phyloP scores from a whole-genome alignment of 1,140 invertebrate species.

The Contarinia nasturtii region DNA sequence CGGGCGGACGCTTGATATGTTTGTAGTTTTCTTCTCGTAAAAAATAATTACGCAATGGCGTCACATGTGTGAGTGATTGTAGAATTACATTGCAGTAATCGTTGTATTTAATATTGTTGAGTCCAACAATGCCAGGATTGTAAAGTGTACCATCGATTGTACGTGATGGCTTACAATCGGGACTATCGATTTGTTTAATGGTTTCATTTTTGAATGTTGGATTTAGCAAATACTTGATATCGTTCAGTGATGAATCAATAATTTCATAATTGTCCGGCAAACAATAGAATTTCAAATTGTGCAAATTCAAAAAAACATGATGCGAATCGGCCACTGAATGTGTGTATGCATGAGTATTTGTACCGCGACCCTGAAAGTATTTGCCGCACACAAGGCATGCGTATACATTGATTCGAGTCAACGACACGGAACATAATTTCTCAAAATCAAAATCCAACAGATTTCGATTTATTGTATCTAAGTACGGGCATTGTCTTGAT shows the following conservation, averaged over 20 bases:
- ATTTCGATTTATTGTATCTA: conserved; percentile 93
- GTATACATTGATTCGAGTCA: conserved; percentile 98
- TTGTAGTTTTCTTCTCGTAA: conserved; percentile 84
- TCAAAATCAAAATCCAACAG: conserved; percentile 99
- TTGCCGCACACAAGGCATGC: conserved; percentile 99
- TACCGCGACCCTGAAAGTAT: conserved; percentile 96
- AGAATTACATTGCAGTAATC: conserved; percentile 99
- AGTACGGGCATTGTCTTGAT: conserved; percentile 59
- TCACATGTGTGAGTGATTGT: conserved; percentile 88
- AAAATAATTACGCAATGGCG: conserved; percentile 87
- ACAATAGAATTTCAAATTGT: conserved; percentile 96
- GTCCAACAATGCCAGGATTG: conserved; percentile 85
- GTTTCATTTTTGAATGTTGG: conserved; percentile 72
- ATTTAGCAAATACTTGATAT: conserved; percentile 98
- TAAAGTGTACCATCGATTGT: conserved; percentile 96
- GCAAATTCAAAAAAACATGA: conserved; percentile 95
- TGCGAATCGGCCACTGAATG: conserved; percentile 95
- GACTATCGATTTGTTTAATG: conserved; percentile 61
- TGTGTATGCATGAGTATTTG: conserved; percentile 96
- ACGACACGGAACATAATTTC: conserved; percentile 93
- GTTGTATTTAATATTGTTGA: conserved; percentile 99
- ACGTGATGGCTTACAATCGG: conserved; percentile 56
- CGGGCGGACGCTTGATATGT: conserved; percentile 73
- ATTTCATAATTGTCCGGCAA: conserved; percentile 99
- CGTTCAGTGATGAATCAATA: conserved; percentile 77